Evolutionary conservation across 1,140 invertebrate species (phyloP), one percentile per base, ranked within the genome.

Genomic region (Drosophila leontia): DNA sequence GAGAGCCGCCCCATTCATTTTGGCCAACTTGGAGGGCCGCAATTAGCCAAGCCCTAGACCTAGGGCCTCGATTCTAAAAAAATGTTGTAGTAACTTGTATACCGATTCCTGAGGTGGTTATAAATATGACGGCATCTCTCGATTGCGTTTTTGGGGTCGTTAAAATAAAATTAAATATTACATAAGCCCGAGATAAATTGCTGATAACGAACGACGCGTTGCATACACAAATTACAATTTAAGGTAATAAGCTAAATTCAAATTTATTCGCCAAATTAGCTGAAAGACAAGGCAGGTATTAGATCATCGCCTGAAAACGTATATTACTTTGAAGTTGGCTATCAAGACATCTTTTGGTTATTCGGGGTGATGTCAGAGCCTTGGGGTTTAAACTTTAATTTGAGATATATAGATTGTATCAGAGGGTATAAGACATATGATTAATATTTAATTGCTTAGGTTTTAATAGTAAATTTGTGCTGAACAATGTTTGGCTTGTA

Each of bases 1-100:
- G 44, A 80, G 76, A 84, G 67, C 68, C 67, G 60, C 84, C 84
- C 85, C 85, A 88, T 82, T 84, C 61, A 70, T 80, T 86, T 86
- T 72, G 53, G 72, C 64, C 80, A 48, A 34, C 51, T 53, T 67
- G 29, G 47, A 4, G 62, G 83, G 80, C 63, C 84, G 68, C 80
- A 87, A 88, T 87, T 88, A 83, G 80, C 62, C 45, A 72, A 45
- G 47, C 39, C 72, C 55, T 19, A 61, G 47, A 56, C 74, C 39
- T 41, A 34, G 17, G 42, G 7, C 48, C 9, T 11, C n/a, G 50
- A 34, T 65, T 68, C 62, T 34, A 41, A 41, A 61, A 44, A 39
- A 41, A 41, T n/a, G n/a, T n/a, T n/a, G 26, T 29, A 29, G 60
- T 63, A 51, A 34, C 48, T 51, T 4, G 1, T 42, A 32, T 32